These are phyloP conservation scores for Eulithis testata DNA, from an alignment of 2,888 invertebrate genomes.

Conservation along the genomic window DNA sequence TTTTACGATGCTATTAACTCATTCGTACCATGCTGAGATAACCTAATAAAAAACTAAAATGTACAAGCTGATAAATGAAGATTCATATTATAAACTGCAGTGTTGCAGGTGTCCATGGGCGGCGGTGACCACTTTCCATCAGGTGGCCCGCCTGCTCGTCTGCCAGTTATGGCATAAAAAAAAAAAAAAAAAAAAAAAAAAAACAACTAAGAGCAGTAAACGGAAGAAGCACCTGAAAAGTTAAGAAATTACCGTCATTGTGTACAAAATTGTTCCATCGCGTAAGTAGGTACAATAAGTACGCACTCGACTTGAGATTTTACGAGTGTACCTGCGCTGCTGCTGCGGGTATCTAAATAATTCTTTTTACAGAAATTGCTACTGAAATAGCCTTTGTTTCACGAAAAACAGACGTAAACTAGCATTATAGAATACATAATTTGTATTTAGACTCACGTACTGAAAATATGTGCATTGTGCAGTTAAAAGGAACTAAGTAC, in stretches of 20 bases:
- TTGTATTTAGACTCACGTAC: not conserved
- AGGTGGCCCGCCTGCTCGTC: no score
- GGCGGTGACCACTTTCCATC: no score
- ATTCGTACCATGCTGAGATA: slow-evolving; percentile 1
- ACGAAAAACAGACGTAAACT: not conserved
- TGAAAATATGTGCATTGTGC: not conserved
- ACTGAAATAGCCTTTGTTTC: slow-evolving; percentile 41
- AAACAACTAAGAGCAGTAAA: slow-evolving; percentile 21
- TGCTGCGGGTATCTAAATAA: slow-evolving; percentile 46
- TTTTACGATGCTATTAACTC: slow-evolving; percentile 12
- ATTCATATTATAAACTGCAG: slow-evolving; percentile 15
- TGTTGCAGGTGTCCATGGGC: no score
- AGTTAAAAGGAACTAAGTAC: not conserved
- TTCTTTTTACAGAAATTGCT: slow-evolving; percentile 45
- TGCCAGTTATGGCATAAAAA: no score
- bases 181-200: no score
- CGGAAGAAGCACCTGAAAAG: slow-evolving; percentile 40
- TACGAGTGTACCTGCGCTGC: slow-evolving; percentile 40
- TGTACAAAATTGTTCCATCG: slow-evolving; percentile 47
- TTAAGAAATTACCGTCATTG: slow-evolving; percentile 48
- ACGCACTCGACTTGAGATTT: slow-evolving; percentile 53
- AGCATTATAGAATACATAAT: not conserved
- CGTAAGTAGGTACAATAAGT: slow-evolving; percentile 48
- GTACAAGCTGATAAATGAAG: slow-evolving; percentile 8
- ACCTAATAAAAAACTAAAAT: not conserved